Base-by-base conservation (phyloP, 2,797 vertebrate genomes). In the Phataginus tetradactyla region DNA sequence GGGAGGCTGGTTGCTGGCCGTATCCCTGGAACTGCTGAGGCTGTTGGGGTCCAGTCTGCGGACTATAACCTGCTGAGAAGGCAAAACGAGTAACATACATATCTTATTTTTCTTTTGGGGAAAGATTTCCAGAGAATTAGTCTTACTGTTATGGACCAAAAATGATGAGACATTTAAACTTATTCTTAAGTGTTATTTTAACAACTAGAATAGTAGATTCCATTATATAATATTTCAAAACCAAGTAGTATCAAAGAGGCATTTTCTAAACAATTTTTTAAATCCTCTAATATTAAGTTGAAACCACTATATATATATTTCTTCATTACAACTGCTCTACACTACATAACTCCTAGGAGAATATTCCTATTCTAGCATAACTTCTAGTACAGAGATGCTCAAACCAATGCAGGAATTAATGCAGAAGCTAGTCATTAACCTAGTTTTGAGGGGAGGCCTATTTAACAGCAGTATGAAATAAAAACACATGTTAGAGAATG, bases 1-100 rank as follows among this genome's bases (percentile, higher is more conserved):
- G 99, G 45, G 99, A 99, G 90, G 97, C 45, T 21, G 99, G 98
- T 11, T 99, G 99, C 90, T 99, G 99, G 37, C 98, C 99, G 96
- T 99, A 99, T 98, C 99, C 99, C 94, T 99, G 99, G 98, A 99
- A 99, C 98, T 99, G 99, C 98, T 99, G 99, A 94, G 98, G 98
- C 95, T 96, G 99, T 51, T 99, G 99, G 61, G 98, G 98, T 72
- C 98, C 98, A 29, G 98, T 98, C 98, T 99, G 99, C 98, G 99
- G 98, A 94, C 98, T 99, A 98, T 99, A 99, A 91, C 99, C 99
- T 98, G 99, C 99, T 99, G 98, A 90, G 97, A 98, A 96, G 85
- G 69, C 66, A 97, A 97, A 96, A 96, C 74, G 95, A 86, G 42
- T 37, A 80, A 86, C 49, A 91, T n/a, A 55, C 37, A 81, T 12